Conservation (phyloP, 2,797 vertebrate species). For the Sciurus vulgaris region DNA sequence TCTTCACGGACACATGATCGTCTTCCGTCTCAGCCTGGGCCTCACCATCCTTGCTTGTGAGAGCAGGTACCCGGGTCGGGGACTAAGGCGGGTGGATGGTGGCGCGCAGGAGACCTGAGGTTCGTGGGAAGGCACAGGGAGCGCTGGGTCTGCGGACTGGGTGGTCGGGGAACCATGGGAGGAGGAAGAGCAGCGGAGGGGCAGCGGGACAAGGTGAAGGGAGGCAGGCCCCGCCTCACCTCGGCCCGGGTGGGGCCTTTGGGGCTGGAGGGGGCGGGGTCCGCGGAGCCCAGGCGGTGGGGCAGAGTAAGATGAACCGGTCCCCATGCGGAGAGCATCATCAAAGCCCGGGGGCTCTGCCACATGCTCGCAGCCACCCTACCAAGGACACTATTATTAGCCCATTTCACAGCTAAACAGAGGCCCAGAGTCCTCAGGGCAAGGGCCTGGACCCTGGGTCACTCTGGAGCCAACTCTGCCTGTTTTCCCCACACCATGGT, state of each 20-base stretch:
- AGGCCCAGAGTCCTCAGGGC: background rate
- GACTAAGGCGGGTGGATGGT: background rate
- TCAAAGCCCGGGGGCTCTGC: background rate
- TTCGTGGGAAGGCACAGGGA: background rate
- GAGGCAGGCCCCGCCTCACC: background rate
- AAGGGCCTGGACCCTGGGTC: background rate
- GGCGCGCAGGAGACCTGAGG: background rate
- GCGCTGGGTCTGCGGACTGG: background rate
- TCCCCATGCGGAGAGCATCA: rapidly evolving
- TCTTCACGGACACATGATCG: conserved; percentile 95
- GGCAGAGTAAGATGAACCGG: background rate
- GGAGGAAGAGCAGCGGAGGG: rapidly evolving
- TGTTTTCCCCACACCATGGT: background rate
- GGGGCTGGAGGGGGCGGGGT: no score
- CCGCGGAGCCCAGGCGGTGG: background rate
- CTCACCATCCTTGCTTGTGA: conserved; percentile 96
- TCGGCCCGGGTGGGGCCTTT: background rate
- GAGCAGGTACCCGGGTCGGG: conserved; percentile 90
- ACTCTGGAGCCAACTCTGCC: background rate
- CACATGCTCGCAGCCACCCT: rapidly evolving
- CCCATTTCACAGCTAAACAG: background rate
- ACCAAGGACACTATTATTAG: background rate
- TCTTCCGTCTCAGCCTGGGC: conserved; percentile 95
- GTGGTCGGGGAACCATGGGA: background rate
- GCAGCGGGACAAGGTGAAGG: rapidly evolving